Base-by-base conservation (phyloP, 2,888 invertebrate genomes). In the Anaspis maculata region DNA sequence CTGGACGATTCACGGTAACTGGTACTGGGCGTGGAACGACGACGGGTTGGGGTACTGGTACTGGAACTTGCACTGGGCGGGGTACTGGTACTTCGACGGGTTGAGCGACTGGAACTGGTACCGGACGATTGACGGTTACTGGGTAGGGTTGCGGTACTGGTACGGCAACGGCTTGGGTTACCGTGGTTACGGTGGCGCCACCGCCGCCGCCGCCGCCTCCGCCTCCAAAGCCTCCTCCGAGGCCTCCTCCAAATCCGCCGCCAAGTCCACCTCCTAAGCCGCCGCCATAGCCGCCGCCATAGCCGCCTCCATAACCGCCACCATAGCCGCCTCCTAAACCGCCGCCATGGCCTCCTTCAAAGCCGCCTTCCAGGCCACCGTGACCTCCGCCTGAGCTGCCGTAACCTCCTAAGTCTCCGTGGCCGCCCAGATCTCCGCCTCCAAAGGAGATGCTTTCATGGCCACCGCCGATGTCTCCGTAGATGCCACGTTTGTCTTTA, bases 21-120 rank as follows among this genome's bases (percentile, higher is more conserved):
- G 62, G 62, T 15, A 56, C 54, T 30, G 66, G 59, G 29, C 62
- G 54, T 13, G 62, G 58, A 14, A 66, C 61, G 19, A 49, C 51
- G 3, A 62, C 62, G n/a, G 61, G 59, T 39, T 57, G 55, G 9
- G 64, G 60, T 16, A 60, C 58, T 4, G 63, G 61, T 7, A 65
- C 61, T 21, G 59, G 39, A 6, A 71, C 68, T 2, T 72, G 61
- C 0, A 71, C 67, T 0, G 71, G 62, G 2, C 71, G 60, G 1
- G 72, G 68, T n/a, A 67, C 63, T 13, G 65, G 63, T 1, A 73
- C 68, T 3, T 72, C 71, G 12, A 72, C 67, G 0, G 73, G 67
- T 19, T 70, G 71, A 0, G 74, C 73, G 2, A 73, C 66, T 1
- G 72, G 68, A 23, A 74, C 64, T 0, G 70, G 64, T 3, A 74